These are phyloP conservation scores for Macrochelys suwanniensis DNA, from an alignment of 2,797 vertebrate genomes.

Conservation along the genomic window DNA sequence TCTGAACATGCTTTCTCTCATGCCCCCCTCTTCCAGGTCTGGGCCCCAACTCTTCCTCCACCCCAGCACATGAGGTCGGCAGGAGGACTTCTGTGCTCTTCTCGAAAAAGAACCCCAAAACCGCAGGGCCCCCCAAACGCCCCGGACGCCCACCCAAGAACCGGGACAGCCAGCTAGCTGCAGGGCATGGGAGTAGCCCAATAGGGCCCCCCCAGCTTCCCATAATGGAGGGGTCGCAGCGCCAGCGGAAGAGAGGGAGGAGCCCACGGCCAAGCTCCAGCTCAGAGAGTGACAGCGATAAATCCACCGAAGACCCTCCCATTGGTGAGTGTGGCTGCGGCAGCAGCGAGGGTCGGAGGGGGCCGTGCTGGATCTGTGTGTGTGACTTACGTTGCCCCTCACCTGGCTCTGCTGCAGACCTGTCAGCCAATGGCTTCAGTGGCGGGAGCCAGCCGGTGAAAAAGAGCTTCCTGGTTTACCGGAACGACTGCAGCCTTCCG, in stretches of 20 bases:
- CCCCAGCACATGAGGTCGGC: constrained; percentile 94
- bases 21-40: constrained; percentile 83
- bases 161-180: constrained; percentile 88
- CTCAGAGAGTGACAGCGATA: constrained; percentile 97
- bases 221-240: constrained; percentile 85
- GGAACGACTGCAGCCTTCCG: constrained; percentile 94
- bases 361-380: fast-evolving
- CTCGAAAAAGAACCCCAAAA: constrained; percentile 98
- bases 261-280: constrained; percentile 94
- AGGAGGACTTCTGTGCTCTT: constrained; percentile 98
- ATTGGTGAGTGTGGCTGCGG: constrained; percentile 85
- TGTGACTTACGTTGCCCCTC: not conserved
- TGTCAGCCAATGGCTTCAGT: constrained; percentile 96
- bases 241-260: constrained; percentile 93
- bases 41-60: constrained; percentile 90
- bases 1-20: not conserved
- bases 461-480: constrained; percentile 97
- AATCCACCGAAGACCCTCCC: constrained; percentile 89
- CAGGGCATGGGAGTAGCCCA: constrained; percentile 87
- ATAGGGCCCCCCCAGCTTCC: constrained; percentile 96
- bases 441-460: constrained; percentile 94
- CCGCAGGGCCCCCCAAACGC: constrained; percentile 94
- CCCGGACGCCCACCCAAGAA: constrained; percentile 98
- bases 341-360: fast-evolving
- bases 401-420: constrained; percentile 81